Base-by-base conservation (phyloP, 1,140 invertebrate genomes). In the Platyura marginata region DNA sequence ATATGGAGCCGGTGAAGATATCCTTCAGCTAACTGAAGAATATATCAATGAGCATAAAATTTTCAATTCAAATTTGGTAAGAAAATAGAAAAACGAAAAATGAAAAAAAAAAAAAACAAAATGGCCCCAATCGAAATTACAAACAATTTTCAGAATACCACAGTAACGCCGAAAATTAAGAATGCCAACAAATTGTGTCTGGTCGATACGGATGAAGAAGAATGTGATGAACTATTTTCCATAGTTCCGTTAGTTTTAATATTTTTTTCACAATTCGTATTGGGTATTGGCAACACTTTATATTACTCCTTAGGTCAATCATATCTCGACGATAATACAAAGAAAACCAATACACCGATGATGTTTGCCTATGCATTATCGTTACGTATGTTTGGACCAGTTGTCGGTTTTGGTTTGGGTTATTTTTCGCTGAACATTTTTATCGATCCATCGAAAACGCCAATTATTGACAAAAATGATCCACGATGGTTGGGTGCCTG, bases 401-500 rank as follows among this genome's bases (percentile, higher is more conserved):
- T 54, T 15, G 44, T 59, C 20, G 59, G 59, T 1, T 62, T 59
- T 41, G 42, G 54, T 15, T 50, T 61, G 6, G 59, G 56, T 41
- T 71, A 72, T 16, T 69, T 76, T 1, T 73, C 71, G 22, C 48
- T 79, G 5, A 74, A 68, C 44, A 44, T 76, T 2, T 79, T 75
- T 48, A 75, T 79, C 29, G 71, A 75, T 53, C 74, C 75, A 0
- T 57, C 53, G 6, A 57, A 77, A 23, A 74, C 72, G 34, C 76
- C 77, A 3, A 50, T 72, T 6, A 77, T 79, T 21, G 64, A 61
- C 13, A 64, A 66, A 19, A 65, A 70, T 38, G 76, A 79, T 58
- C 58, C 56, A 1, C 57, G 75, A 47, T 80, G 77, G 77, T 49
- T 79, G 38, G 77, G 77, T n/a, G 77, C 77, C 10, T 81, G 76